A percentile compares a stretch with the other conserved stretches of the same genome.
Evolutionary conservation across 2,888 invertebrate species (phyloP).

Genomic region (Sericinus montela): DNA sequence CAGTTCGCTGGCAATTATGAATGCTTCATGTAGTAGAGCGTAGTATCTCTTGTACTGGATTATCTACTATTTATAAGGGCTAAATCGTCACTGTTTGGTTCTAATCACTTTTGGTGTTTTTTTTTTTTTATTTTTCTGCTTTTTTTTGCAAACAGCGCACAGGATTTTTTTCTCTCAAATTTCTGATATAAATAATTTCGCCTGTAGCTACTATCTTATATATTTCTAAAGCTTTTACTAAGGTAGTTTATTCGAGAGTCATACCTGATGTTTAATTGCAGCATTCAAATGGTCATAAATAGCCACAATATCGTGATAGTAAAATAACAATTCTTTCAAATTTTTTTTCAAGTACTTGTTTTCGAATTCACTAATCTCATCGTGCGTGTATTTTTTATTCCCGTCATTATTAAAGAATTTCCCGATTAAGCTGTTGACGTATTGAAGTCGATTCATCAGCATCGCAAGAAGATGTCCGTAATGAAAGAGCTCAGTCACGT

Average conservation of each 20-base stretch:
- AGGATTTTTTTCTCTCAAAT: too few species aligned
- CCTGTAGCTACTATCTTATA: too few species aligned
- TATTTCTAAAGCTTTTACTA: not conserved
- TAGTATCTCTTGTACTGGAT: too few species aligned
- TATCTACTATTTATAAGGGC: too few species aligned
- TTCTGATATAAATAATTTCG: too few species aligned
- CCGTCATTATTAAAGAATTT: not conserved
- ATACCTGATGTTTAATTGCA: constrained; percentile 8
- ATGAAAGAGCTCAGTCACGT: not conserved
- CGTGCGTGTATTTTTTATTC: not conserved
- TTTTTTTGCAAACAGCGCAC: too few species aligned
- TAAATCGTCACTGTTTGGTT: too few species aligned
- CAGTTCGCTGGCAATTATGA: too few species aligned
- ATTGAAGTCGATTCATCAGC: not conserved
- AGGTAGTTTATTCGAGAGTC: not conserved
- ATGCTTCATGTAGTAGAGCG: too few species aligned
- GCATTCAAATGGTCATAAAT: constrained; percentile 2
- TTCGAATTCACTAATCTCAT: not conserved
- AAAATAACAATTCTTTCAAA: not conserved
- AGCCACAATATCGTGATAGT: not conserved
- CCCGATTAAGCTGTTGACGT: not conserved
- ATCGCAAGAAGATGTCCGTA: constrained; percentile 4
- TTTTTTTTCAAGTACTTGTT: not conserved
- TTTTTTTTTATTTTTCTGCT: too few species aligned
- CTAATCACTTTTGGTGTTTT: too few species aligned